phyloP scores from a whole-genome alignment of 2,888 invertebrate genomes.

The Schizotus pectinicornis region DNA sequence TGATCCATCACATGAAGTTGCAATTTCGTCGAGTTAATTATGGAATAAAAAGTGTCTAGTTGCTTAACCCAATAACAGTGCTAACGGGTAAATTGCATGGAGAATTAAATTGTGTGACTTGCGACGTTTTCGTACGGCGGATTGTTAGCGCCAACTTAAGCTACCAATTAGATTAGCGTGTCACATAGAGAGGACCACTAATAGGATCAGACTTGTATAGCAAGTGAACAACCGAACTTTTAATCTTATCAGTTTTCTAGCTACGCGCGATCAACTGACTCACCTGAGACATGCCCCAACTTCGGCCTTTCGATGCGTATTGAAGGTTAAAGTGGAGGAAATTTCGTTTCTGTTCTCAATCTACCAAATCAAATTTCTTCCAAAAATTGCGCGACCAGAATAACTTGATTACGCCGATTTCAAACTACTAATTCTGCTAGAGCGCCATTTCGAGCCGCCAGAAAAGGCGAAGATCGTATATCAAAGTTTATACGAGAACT shows the following conservation, averaged over 20 bases:
- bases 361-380: slow-evolving; percentile 15
- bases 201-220: slow-evolving; percentile 39
- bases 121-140: slow-evolving; percentile 20
- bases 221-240: slow-evolving; percentile 39
- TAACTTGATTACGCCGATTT: too few species aligned
- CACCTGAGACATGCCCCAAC: slow-evolving; percentile 30
- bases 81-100: slow-evolving; percentile 14
- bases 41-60: too few species aligned
- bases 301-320: slow-evolving; percentile 20
- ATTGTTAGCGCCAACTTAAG: slow-evolving; percentile 22
- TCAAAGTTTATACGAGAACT: too few species aligned
- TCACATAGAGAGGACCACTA: slow-evolving; percentile 36
- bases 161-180: slow-evolving; percentile 38
- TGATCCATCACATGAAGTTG: not conserved
- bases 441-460: not conserved
- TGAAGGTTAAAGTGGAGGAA: slow-evolving; percentile 19
- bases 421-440: not conserved
- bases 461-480: too few species aligned
- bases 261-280: slow-evolving; percentile 28
- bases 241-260: slow-evolving; percentile 35
- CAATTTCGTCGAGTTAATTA: too few species aligned
- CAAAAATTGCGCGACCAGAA: too few species aligned
- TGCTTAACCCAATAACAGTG: too few species aligned
- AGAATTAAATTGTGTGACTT: slow-evolving; percentile 22
- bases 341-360: slow-evolving; percentile 16